A percentile compares a stretch with the other conserved stretches of the same genome.
Conservation (phyloP, 2,113 vertebrate genomes). For the Laterallus jamaicensis region DNA sequence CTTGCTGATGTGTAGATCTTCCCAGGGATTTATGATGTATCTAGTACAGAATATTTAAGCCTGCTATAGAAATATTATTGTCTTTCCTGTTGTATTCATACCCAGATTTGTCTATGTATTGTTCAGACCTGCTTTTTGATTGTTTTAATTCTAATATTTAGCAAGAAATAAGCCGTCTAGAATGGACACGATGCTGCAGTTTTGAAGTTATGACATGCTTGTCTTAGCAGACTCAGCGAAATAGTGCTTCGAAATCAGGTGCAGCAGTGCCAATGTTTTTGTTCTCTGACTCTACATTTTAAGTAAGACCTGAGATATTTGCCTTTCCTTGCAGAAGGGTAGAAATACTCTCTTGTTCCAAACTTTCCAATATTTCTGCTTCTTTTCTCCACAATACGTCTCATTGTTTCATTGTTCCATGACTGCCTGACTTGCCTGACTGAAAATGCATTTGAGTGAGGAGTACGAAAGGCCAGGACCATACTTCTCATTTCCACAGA, state of each 20-base stretch:
- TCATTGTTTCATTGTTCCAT: not conserved
- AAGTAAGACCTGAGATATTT: not conserved
- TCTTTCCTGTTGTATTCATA: not conserved
- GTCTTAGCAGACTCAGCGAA: not conserved
- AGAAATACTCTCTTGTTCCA: not conserved
- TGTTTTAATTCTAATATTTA: not conserved
- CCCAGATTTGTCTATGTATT: not conserved
- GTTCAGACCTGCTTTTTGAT: not conserved
- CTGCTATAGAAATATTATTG: not conserved
- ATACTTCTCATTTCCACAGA: not conserved
- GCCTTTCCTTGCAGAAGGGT: not conserved
- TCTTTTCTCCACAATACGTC: not conserved
- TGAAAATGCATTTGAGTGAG: not conserved
- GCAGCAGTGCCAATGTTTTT: not conserved
- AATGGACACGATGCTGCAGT: not conserved
- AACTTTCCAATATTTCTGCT: not conserved
- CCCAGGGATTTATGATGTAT: not conserved
- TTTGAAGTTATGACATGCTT: not conserved
- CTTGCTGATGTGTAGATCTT: not conserved
- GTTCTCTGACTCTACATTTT: not conserved
- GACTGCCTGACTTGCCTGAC: not conserved
- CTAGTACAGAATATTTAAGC: not conserved
- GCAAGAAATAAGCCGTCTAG: not conserved
- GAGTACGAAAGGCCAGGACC: not conserved
- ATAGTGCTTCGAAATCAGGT: not conserved